Base-by-base conservation (phyloP, 1,140 invertebrate species). In the Leptinotarsa defecta region DNA sequence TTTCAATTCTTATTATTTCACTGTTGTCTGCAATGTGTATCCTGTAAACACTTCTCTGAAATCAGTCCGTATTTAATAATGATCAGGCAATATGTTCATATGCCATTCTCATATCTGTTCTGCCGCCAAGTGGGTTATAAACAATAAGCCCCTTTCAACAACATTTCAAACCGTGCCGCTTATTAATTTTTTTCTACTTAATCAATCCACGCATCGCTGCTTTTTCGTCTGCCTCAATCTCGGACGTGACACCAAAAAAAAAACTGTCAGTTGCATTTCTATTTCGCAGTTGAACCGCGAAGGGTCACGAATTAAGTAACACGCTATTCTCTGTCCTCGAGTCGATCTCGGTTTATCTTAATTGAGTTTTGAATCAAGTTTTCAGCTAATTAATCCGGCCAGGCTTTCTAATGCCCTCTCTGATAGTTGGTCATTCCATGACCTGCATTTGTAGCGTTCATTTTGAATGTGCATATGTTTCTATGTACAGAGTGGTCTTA, bases 101-200 rank as follows among this genome's bases (percentile, higher is more conserved):
- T 13, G 48, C 68, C 43, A 34, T 69, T 48, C 13, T 34, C 27
- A 20, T 69, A 69, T 69, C 68, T 43, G 68, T 43, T 69, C 20
- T 69, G 68, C 68, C 68, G 68, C 68, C 68, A 48, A 69, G 27
- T 69, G 27, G 68, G 34, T 34, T 69, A 69, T 69, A 69, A 69
- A 69, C 68, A 69, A 69, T 48, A 69, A 69, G n/a, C 68, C 27
- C 43, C 43, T 69, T 69, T 48, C 68, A 69, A 69, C 68, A 48
- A 69, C 27, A 69, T 69, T 69, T 48, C 27, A 69, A 69, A 69
- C 68, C 68, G 43, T 69, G 43, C 43, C 64, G 64, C 64, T 34
- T 65, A 65, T 65, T 65, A 65, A 65, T 34, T 65, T 65, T 65
- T 65, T 65, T 57, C 4, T 20, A 65, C 20, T 65, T 22, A 22